These are phyloP conservation scores for Chrosomus eos DNA, from an alignment of 2,797 vertebrate species.

Conservation along the genomic window DNA sequence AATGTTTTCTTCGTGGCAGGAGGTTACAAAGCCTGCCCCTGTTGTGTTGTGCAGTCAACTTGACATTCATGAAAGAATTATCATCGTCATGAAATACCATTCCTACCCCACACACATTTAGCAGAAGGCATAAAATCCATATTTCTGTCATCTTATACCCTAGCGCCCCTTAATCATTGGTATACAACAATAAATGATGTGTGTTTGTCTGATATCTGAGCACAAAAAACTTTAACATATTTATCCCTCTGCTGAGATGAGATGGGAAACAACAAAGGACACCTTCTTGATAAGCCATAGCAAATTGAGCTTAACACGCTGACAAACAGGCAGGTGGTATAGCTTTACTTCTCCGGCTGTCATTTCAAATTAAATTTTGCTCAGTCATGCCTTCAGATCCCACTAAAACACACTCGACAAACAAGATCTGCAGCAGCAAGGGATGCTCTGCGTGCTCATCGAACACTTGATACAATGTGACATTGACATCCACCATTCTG, in stretches of 20 bases:
- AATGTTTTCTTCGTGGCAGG: conserved; percentile 10
- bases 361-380: conserved; percentile 49
- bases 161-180: neutral
- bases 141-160: conserved; percentile 5
- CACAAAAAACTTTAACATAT: neutral
- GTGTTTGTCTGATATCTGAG: conserved; percentile 13
- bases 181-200: neutral
- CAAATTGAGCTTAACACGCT: conserved; percentile 31
- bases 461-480: conserved; percentile 35
- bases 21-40: conserved; percentile 4
- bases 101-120: neutral
- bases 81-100: conserved; percentile 3
- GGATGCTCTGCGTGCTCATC: neutral
- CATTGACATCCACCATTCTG: conserved; percentile 16
- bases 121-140: neutral
- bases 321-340: conserved; percentile 39
- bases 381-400: conserved; percentile 26
- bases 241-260: conserved; percentile 20
- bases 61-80: conserved; percentile 13
- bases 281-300: conserved; percentile 48
- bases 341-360: conserved; percentile 59
- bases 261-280: conserved; percentile 6
- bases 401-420: conserved; percentile 16
- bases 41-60: neutral
- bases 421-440: conserved; percentile 6